phyloP scores from a whole-genome alignment of 2,888 invertebrate species.

The Phrixothrix hirtus region DNA sequence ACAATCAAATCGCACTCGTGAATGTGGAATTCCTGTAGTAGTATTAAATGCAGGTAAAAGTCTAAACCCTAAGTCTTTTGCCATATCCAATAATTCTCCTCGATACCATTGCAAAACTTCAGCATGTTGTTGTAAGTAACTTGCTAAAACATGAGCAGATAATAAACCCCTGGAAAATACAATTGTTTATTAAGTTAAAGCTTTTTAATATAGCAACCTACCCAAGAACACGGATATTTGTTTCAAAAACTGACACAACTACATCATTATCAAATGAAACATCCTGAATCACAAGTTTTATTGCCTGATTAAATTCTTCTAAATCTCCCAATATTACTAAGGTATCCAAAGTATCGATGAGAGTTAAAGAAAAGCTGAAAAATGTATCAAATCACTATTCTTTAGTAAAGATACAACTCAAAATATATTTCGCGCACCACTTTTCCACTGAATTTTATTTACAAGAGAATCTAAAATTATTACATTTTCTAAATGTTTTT shows the following conservation, averaged over 20 bases:
- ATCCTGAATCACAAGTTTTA: slow-evolving; percentile 81
- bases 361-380: slow-evolving; percentile 91
- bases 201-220: no score
- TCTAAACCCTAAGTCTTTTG: slow-evolving; percentile 89
- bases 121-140: slow-evolving; percentile 75
- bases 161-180: slow-evolving; percentile 77
- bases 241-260: slow-evolving; percentile 96
- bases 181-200: no score
- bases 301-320: slow-evolving; percentile 91
- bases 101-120: slow-evolving; percentile 81
- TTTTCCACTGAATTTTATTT: no score
- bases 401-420: no score
- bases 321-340: slow-evolving; percentile 90
- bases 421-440: no score
- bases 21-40: slow-evolving; percentile 94
- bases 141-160: slow-evolving; percentile 89
- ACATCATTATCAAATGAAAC: slow-evolving; percentile 93
- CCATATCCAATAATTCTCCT: slow-evolving; percentile 85
- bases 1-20: slow-evolving; percentile 67
- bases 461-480: no score
- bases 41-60: slow-evolving; percentile 98
- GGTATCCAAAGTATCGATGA: slow-evolving; percentile 94
- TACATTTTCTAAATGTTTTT: no score
- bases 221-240: slow-evolving; percentile 97
- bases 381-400: no score